phyloP scores from a whole-genome alignment of 2,888 invertebrate species.

The Tenthredo amoena region DNA sequence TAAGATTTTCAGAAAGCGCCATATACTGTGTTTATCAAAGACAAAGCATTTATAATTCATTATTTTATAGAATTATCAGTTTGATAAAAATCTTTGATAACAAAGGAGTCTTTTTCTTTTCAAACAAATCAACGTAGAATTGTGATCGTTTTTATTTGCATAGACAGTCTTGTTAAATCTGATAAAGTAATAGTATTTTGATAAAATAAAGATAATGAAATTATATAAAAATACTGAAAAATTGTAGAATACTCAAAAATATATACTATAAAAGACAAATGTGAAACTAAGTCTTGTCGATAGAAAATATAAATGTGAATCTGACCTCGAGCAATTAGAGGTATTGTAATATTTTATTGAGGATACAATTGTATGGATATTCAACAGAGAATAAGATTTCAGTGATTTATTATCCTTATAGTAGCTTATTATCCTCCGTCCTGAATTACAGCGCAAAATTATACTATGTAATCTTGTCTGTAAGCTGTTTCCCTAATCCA shows the following conservation, averaged over 20 bases:
- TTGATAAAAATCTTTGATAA: background rate
- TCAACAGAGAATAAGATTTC: background rate
- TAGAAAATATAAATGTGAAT: background rate
- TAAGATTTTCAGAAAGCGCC: background rate
- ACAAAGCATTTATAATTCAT: slow-evolving; percentile 9
- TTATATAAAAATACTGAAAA: background rate
- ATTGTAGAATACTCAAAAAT: background rate
- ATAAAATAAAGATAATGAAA: background rate
- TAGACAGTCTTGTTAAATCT: slow-evolving; percentile 14
- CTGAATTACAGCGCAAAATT: too few species aligned
- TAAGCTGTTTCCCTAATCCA: background rate
- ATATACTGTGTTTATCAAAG: background rate
- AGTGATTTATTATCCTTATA: background rate
- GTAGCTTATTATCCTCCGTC: background rate
- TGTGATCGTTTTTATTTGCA: slow-evolving; percentile 7
- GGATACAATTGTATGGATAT: background rate
- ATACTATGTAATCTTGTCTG: background rate
- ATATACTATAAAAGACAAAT: background rate
- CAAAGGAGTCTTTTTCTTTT: background rate
- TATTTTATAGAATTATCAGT: background rate
- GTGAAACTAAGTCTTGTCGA: background rate
- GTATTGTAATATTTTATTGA: background rate
- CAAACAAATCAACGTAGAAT: slow-evolving; percentile 11
- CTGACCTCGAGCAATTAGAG: background rate
- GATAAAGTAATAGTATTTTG: background rate